Evolutionary conservation across 2,888 invertebrate species (phyloP), one percentile per base, ranked within the genome.

Genomic region (Apoderus coryli): DNA sequence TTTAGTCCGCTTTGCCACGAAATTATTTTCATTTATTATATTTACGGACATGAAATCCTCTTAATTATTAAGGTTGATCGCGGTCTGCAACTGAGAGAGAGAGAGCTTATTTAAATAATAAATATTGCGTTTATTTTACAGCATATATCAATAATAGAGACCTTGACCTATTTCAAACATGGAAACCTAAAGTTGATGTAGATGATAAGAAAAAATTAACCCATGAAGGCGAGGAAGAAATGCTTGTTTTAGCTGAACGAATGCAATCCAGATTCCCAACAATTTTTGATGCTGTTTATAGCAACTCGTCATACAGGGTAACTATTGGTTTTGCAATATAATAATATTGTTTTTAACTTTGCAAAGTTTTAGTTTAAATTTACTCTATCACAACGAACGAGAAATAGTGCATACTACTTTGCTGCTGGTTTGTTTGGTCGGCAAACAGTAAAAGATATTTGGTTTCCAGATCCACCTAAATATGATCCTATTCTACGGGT

Each of bases 221-320:
- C 0, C 56, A 62, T n/a, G 82, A 82, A 53, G 85, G 85, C 0
- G 72, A 75, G 48, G 69, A 72, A 48, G 85, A 86, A 57, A 69
- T 82, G 63, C 55, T 72, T 15, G 61, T 71, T 29, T 56, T 85
- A 12, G 84, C 74, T 9, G 72, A 76, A 50, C 64, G 85, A 45
- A 76, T 76, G 64, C 75, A 78, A 43, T 64, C 66, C 10, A 63
- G 82, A 42, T 81, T 79, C 51, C 76, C 79, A 2, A 51, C 55
- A 34, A 48, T 78, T 22, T 61, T 85, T 22, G 63, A 65, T 22
- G 61, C 68, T 34, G 55, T 59, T 32, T 82, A 79, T 48, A 58
- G 63, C 43, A 69, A 70, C 49, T 52, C 61, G 16, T 61, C 69
- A 10, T 75, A 67, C 47, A 60, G 44, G 41, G 50, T 50, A 36